Evolutionary conservation across 2,113 vertebrate genomes (phyloP).

Genomic region (Leptosomus discolor): DNA sequence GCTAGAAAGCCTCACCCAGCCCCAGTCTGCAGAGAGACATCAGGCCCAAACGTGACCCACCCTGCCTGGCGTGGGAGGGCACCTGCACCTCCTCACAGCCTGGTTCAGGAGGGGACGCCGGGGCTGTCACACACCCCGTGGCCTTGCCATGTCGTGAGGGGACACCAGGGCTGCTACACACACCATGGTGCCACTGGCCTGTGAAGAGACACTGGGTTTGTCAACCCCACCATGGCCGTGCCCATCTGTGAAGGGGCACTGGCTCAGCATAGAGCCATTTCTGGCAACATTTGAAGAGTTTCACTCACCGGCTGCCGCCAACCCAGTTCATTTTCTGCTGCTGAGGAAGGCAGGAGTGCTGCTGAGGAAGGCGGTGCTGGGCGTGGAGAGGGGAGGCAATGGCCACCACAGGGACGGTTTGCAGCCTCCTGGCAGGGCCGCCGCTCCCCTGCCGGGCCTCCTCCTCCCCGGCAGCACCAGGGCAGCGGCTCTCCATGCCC

Average conservation of each 20-base stretch:
- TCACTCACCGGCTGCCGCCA: constrained; percentile 82
- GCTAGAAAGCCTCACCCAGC: neutral
- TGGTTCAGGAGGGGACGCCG: neutral
- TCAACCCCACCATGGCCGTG: rapidly evolving
- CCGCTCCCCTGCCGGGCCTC: neutral
- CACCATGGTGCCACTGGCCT: neutral
- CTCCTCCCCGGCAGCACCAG: neutral
- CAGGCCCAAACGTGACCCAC: rapidly evolving
- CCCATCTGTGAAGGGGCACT: neutral
- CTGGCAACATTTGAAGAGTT: neutral
- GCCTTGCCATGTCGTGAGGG: rapidly evolving
- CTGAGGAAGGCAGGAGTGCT: neutral
- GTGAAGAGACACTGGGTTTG: rapidly evolving
- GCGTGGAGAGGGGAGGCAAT: rapidly evolving
- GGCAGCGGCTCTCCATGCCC: neutral
- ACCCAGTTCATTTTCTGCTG: constrained; percentile 85
- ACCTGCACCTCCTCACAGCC: rapidly evolving
- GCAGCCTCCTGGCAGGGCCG: neutral
- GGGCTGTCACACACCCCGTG: no score
- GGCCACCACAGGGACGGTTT: neutral
- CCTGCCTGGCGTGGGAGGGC: neutral
- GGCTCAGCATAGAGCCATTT: neutral
- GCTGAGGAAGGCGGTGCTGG: rapidly evolving
- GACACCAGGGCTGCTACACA: rapidly evolving
- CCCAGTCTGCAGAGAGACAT: neutral